These are phyloP conservation scores for Drosophila cyrtoloma DNA, from an alignment of 2,888 invertebrate species.

Conservation along the genomic window DNA sequence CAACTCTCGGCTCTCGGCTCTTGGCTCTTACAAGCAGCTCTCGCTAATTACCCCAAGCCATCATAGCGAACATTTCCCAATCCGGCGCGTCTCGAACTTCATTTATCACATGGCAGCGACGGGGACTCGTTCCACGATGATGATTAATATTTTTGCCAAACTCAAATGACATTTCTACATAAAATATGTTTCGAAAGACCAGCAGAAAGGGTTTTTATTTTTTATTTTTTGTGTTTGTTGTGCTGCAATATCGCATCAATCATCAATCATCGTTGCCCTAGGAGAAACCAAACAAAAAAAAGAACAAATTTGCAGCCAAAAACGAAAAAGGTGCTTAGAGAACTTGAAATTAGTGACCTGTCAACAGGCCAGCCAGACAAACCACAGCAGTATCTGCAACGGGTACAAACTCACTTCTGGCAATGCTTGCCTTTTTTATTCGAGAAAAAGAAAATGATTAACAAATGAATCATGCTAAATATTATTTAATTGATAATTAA, in stretches of 20 bases:
- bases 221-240: conserved; percentile 25
- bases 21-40: conserved; percentile 27
- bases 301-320: conserved; percentile 46
- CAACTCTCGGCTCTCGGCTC: conserved; percentile 11
- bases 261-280: conserved; percentile 66
- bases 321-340: conserved; percentile 56
- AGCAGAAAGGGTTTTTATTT: conserved; percentile 58
- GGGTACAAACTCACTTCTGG: background rate
- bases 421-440: background rate
- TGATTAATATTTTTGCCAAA: conserved; percentile 75
- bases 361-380: conserved; percentile 60
- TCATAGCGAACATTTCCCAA: conserved; percentile 51
- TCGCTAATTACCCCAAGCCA: conserved; percentile 68
- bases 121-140: conserved; percentile 32
- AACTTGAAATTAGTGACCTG: conserved; percentile 77
- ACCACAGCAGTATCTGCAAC: conserved; percentile 34
- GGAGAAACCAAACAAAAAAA: background rate
- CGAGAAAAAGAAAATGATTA: background rate
- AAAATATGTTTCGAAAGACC: conserved; percentile 68
- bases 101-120: conserved; percentile 60
- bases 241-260: conserved; percentile 66
- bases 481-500: background rate
- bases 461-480: background rate
- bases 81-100: conserved; percentile 60
- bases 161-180: conserved; percentile 69